These are phyloP conservation scores for Eupithecia centaureata DNA, from an alignment of 2,888 invertebrate genomes.

Conservation along the genomic window DNA sequence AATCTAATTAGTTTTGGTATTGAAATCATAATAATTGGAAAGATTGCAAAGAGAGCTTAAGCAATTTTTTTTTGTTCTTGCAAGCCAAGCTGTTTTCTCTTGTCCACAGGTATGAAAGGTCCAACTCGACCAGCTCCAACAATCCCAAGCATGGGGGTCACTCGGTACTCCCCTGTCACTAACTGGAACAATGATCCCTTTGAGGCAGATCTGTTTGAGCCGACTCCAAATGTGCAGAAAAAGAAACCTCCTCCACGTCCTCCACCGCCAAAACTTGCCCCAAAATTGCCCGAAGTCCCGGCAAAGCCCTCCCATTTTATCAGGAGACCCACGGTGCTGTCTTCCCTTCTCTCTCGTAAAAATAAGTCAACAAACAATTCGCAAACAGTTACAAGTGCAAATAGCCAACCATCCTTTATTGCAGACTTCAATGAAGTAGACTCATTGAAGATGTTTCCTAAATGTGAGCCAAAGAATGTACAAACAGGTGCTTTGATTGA, in stretches of 20 bases:
- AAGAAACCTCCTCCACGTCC: constrained; percentile 89
- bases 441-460: constrained; percentile 71
- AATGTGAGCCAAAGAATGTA: constrained; percentile 75
- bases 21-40: neutral
- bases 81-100: constrained; percentile 5
- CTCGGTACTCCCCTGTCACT: constrained; percentile 83
- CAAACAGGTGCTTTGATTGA: constrained; percentile 86
- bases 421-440: constrained; percentile 67
- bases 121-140: constrained; percentile 85
- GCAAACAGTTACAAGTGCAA: constrained; percentile 35
- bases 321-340: constrained; percentile 76
- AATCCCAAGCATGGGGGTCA: constrained; percentile 70
- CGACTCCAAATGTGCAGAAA: constrained; percentile 79
- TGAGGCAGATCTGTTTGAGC: constrained; percentile 78
- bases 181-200: constrained; percentile 81
- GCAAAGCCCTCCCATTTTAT: constrained; percentile 82
- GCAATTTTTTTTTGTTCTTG: neutral
- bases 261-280: constrained; percentile 85
- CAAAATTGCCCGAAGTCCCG: constrained; percentile 70
- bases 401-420: constrained; percentile 50
- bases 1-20: constrained; percentile 2
- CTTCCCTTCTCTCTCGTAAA: constrained; percentile 72
- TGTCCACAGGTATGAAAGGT: constrained; percentile 83
- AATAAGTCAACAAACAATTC: constrained; percentile 58
- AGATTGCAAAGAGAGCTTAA: neutral